Conservation (phyloP, 2,888 invertebrate genomes). For the Melipona bicolor region DNA sequence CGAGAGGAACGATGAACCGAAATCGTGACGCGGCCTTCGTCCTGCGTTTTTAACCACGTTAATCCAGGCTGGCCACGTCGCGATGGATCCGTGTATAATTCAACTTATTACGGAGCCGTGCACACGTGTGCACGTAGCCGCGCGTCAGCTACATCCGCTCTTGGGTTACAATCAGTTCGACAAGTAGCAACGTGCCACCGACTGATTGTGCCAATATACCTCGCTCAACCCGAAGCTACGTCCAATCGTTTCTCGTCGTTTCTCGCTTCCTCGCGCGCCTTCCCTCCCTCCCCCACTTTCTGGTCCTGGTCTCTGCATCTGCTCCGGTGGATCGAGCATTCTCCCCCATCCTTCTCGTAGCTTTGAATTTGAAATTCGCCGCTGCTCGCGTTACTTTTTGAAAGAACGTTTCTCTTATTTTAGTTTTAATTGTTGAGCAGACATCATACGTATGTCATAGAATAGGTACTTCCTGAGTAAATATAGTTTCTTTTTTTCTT, state of each 20-base stretch:
- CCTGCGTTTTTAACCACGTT: constrained; percentile 57
- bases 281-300: neutral
- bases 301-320: neutral
- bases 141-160: constrained; percentile 41
- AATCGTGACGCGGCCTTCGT: constrained; percentile 9
- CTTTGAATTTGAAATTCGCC: neutral
- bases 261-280: neutral
- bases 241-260: constrained; percentile 52
- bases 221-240: constrained; percentile 48
- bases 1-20: constrained; percentile 16
- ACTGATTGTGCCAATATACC: constrained; percentile 76
- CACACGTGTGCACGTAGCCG: constrained; percentile 16
- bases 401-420: no score
- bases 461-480: no score
- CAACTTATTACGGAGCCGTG: constrained; percentile 42
- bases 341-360: neutral
- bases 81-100: constrained; percentile 38
- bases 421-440: no score
- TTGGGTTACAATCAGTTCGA: constrained; percentile 70
- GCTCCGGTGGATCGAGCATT: neutral
- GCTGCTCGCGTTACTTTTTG: no score
- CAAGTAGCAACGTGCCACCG: constrained; percentile 69
- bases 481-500: no score
- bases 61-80: constrained; percentile 41
- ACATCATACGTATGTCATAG: no score